phyloP scores from a whole-genome alignment of 2,797 vertebrate species.

The Parotocinclus haroldoi region DNA sequence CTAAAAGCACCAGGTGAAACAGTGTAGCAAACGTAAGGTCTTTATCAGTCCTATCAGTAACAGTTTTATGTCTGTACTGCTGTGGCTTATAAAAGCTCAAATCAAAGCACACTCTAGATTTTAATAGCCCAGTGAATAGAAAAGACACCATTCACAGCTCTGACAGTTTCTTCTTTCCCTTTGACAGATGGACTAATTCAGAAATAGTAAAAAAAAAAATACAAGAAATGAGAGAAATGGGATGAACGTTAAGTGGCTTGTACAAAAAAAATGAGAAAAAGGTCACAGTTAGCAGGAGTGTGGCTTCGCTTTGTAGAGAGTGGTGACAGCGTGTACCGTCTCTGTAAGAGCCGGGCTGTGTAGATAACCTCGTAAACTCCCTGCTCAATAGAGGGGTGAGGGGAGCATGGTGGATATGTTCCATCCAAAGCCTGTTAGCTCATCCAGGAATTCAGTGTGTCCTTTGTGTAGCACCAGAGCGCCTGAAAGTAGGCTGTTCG shows the following conservation, averaged over 20 bases:
- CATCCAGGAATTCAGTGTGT: constrained; percentile 26
- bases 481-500: not conserved
- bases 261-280: not conserved
- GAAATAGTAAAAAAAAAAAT: not conserved
- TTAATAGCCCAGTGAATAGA: constrained; percentile 14
- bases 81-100: constrained; percentile 17
- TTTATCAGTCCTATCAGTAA: constrained; percentile 10
- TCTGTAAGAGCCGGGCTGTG: constrained; percentile 5
- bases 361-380: constrained; percentile 4
- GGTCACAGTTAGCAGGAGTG: constrained; percentile 18
- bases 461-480: constrained; percentile 17
- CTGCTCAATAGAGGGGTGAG: constrained; percentile 3
- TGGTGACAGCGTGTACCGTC: constrained; percentile 26
- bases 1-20: not conserved
- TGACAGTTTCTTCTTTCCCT: not conserved
- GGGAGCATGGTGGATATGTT: constrained; percentile 14
- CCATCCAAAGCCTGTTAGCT: constrained; percentile 34
- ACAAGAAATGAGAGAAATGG: not conserved
- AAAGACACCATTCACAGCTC: constrained; percentile 12
- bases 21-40: not conserved
- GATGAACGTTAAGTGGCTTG: constrained; percentile 19
- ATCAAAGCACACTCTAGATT: constrained; percentile 16
- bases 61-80: not conserved
- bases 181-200: too few species aligned
- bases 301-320: constrained; percentile 23